These are phyloP conservation scores for Heteromyza rotundicornis DNA, from an alignment of 2,888 invertebrate species.

Conservation along the genomic window DNA sequence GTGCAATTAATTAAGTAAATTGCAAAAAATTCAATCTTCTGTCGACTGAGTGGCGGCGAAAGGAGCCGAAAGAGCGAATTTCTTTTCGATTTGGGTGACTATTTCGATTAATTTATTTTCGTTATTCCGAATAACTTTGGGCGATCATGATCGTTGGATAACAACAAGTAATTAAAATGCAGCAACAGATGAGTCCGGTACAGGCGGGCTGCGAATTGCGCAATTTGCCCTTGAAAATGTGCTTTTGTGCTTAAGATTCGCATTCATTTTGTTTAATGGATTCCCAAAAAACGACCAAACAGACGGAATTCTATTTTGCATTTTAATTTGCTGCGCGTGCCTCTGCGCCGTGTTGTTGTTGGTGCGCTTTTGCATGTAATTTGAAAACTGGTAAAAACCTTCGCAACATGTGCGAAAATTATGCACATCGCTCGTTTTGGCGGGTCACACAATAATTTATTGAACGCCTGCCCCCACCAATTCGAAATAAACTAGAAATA, in stretches of 20 bases:
- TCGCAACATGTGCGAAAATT: conserved; percentile 53
- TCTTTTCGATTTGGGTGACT: too few relatives aligned
- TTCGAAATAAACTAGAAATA: conserved; percentile 11
- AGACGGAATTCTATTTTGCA: not conserved
- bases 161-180: too few relatives aligned
- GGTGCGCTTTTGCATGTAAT: conserved; percentile 53
- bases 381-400: conserved; percentile 28
- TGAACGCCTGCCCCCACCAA: not conserved
- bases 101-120: too few relatives aligned
- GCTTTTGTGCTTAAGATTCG: not conserved
- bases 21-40: too few relatives aligned
- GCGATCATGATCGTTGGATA: too few relatives aligned
- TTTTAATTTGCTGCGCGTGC: not conserved
- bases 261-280: not conserved
- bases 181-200: not conserved
- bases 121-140: too few relatives aligned
- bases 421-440: conserved; percentile 37
- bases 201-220: not conserved
- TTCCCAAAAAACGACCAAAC: not conserved
- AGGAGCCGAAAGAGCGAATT: too few relatives aligned
- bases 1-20: not conserved
- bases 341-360: not conserved
- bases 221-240: conserved; percentile 8
- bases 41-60: too few relatives aligned
- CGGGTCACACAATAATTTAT: not conserved